Percentiles rank a stretch among this genome's conserved stretches.
These are phyloP conservation scores for Anastrepha ludens DNA, from an alignment of 1,140 invertebrate species.

Conservation along the genomic window DNA sequence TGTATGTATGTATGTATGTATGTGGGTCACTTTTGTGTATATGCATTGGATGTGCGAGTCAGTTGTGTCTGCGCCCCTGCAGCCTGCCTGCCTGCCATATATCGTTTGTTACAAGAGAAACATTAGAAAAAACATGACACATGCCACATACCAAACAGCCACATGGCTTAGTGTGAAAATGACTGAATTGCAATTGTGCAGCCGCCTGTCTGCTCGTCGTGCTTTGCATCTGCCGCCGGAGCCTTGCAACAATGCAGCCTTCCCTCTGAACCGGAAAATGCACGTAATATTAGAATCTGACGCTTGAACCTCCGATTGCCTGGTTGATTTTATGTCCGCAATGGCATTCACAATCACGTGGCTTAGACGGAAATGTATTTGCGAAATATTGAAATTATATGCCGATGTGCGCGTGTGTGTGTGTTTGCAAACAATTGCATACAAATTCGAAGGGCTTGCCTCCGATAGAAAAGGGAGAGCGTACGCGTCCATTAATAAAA, in stretches of 20 bases:
- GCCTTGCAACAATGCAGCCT: not conserved
- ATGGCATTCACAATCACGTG: slow-evolving; percentile 12
- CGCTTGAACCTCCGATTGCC: slow-evolving; percentile 43
- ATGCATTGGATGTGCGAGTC: not conserved
- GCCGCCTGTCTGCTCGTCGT: not conserved
- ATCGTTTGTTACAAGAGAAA: not conserved
- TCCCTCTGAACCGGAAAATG: slow-evolving; percentile 20
- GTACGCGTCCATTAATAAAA: slow-evolving; percentile 26
- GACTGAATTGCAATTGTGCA: not conserved
- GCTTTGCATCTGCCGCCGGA: not conserved
- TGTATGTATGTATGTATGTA: not conserved
- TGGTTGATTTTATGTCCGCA: slow-evolving; percentile 43
- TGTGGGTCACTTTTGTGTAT: slow-evolving; percentile 32
- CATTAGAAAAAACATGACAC: slow-evolving; percentile 23
- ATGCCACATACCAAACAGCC: slow-evolving; percentile 9
- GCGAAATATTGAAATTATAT: not conserved
- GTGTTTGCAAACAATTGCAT: not conserved
- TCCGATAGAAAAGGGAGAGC: not conserved
- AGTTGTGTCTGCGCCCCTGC: not conserved
- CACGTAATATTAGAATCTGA: slow-evolving; percentile 19
- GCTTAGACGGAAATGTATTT: not conserved
- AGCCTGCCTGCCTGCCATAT: too few relatives aligned
- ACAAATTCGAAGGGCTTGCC: not conserved
- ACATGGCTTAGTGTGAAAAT: slow-evolving; percentile 37
- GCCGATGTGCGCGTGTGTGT: not conserved